A percentile compares a stretch with the other conserved stretches of the same genome.
Evolutionary conservation across 2,888 invertebrate genomes (phyloP).

Genomic region (Ryuthela nishihirai): DNA sequence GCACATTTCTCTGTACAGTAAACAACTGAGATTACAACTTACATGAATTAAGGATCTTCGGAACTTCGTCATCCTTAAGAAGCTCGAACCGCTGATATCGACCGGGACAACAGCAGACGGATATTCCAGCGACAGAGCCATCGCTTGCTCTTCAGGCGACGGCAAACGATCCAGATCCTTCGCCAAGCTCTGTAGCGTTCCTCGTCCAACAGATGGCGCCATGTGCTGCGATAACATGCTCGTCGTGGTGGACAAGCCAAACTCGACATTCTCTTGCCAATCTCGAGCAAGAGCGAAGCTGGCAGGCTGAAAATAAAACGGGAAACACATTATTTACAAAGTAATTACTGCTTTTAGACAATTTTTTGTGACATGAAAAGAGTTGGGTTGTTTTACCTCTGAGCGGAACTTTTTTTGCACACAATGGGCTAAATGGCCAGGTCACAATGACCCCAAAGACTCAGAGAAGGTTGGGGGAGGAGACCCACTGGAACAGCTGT

Average conservation of each 20-base stretch:
- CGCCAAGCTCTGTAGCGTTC: constrained; percentile 15
- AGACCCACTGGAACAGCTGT: too few relatives aligned
- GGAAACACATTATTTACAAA: constrained; percentile 6
- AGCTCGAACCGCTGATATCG: constrained; percentile 81
- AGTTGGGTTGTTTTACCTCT: too few relatives aligned
- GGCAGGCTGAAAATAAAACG: constrained; percentile 42
- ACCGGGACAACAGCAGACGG: constrained; percentile 83
- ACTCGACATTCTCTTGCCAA: constrained; percentile 38
- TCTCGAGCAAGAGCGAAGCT: constrained; percentile 42
- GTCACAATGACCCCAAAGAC: too few relatives aligned
- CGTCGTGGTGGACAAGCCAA: constrained; percentile 14
- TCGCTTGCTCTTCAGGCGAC: constrained; percentile 45
- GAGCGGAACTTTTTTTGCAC: too few relatives aligned
- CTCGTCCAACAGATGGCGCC: constrained; percentile 21
- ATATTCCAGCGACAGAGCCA: constrained; percentile 55
- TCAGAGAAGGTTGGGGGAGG: too few relatives aligned
- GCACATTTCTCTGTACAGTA: background rate
- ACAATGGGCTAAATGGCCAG: too few relatives aligned
- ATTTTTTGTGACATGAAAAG: too few relatives aligned
- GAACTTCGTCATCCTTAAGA: constrained; percentile 81
- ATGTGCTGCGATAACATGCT: constrained; percentile 10
- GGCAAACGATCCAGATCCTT: constrained; percentile 58
- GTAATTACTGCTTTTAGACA: background rate
- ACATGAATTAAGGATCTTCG: constrained; percentile 72
- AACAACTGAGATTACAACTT: constrained; percentile 10